Percentiles rank a stretch among this genome's conserved stretches.
These are phyloP conservation scores for Florisuga fusca DNA, from an alignment of 2,797 vertebrate species.

Conservation along the genomic window DNA sequence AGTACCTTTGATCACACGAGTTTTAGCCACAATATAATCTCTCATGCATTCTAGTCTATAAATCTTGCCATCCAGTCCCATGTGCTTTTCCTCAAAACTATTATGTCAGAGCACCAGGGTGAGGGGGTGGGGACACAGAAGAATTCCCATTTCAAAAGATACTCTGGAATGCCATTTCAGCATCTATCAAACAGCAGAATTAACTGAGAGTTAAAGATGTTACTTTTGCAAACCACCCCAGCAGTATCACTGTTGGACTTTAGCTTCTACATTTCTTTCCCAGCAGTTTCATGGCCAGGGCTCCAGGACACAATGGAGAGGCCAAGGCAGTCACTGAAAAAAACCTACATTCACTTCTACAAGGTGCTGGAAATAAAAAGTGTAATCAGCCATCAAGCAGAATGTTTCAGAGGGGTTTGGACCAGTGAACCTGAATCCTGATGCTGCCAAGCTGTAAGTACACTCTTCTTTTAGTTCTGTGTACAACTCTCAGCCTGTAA, in stretches of 20 bases:
- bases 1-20: not conserved
- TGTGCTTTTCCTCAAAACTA: not conserved
- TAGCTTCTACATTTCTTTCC: not conserved
- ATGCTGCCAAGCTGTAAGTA: not conserved
- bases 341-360: not conserved
- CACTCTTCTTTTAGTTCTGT: not conserved
- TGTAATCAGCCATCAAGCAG: conserved; percentile 7
- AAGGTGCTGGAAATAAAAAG: conserved; percentile 15
- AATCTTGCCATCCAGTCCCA: not conserved
- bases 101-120: not conserved
- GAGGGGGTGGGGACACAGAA: not conserved
- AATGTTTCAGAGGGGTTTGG: not conserved
- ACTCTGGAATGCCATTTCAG: not conserved
- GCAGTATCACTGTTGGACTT: not conserved
- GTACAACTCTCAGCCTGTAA: not conserved
- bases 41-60: not conserved
- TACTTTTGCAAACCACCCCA: not conserved
- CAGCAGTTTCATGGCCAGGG: not conserved
- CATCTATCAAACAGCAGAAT: not conserved
- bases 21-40: not conserved
- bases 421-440: not conserved
- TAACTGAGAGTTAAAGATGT: not conserved
- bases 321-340: not conserved
- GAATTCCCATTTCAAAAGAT: not conserved
- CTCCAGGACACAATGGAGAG: not conserved